A percentile compares a stretch with the other conserved stretches of the same genome.
phyloP scores from a whole-genome alignment of 37 sponge, comb jelly and placozoan genomes.

The Cladorhizidae sp. region DNA sequence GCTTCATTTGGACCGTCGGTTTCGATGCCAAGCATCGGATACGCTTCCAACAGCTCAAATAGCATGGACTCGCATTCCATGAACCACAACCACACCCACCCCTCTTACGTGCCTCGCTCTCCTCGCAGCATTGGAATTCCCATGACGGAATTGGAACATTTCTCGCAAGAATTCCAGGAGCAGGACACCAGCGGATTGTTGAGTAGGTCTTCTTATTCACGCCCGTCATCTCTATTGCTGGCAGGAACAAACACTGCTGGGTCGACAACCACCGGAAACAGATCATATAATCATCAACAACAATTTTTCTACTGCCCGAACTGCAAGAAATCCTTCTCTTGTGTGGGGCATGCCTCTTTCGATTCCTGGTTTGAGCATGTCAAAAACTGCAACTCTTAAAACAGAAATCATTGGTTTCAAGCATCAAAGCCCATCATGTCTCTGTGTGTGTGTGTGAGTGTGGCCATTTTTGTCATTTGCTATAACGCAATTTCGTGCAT shows the following conservation, averaged over 20 bases:
- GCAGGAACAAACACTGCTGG: neutral
- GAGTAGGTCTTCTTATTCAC: neutral
- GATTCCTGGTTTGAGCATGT: constrained; percentile 31
- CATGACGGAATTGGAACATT: too few relatives aligned
- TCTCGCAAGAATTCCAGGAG: too few relatives aligned
- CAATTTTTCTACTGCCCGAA: constrained; percentile 3
- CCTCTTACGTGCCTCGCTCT: neutral
- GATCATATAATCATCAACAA: neutral
- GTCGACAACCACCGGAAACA: neutral
- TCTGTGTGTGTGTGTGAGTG: too few relatives aligned
- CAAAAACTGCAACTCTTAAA: neutral
- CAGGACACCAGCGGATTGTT: too few relatives aligned
- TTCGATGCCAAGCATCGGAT: neutral
- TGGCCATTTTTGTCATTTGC: too few relatives aligned
- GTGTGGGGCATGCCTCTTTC: neutral
- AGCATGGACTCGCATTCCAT: neutral
- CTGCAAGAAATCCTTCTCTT: neutral
- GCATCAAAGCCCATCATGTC: too few relatives aligned
- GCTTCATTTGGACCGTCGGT: neutral
- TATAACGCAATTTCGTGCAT: too few relatives aligned
- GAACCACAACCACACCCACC: neutral
- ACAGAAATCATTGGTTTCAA: too few relatives aligned
- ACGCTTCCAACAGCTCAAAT: neutral
- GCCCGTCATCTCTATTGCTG: neutral
- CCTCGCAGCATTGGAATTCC: too few relatives aligned